Evolutionary conservation across 2,113 vertebrate genomes (phyloP).

Genomic region (Struthio camelus): DNA sequence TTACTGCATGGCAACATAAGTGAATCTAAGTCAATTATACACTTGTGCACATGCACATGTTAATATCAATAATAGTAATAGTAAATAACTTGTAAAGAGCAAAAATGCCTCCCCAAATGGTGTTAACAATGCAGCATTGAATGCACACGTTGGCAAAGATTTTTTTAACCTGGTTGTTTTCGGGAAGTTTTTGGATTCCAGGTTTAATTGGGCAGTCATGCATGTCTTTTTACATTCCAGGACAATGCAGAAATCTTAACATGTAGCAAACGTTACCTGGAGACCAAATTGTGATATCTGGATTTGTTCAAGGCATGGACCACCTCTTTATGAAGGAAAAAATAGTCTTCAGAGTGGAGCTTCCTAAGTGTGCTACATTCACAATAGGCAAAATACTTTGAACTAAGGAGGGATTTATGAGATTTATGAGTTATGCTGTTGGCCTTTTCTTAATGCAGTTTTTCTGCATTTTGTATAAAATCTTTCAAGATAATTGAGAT

Average conservation of each 20-base stretch:
- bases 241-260: background rate
- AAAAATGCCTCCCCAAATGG: background rate
- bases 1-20: background rate
- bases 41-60: background rate
- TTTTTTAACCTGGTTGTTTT: background rate
- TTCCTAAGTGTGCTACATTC: background rate
- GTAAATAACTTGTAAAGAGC: background rate
- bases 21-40: background rate
- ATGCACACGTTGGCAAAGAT: background rate
- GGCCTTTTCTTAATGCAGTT: background rate
- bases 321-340: background rate
- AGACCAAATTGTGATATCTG: background rate
- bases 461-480: constrained; percentile 10
- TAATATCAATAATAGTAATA: background rate
- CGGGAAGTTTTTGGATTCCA: background rate
- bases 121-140: background rate
- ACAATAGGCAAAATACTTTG: background rate
- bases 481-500: background rate
- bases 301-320: background rate
- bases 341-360: background rate
- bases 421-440: background rate
- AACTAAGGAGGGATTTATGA: background rate
- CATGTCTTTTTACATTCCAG: background rate
- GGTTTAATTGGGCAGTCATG: background rate
- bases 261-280: background rate